Conservation (phyloP, 2,113 vertebrate species). For the Psephotus haematonotus region DNA sequence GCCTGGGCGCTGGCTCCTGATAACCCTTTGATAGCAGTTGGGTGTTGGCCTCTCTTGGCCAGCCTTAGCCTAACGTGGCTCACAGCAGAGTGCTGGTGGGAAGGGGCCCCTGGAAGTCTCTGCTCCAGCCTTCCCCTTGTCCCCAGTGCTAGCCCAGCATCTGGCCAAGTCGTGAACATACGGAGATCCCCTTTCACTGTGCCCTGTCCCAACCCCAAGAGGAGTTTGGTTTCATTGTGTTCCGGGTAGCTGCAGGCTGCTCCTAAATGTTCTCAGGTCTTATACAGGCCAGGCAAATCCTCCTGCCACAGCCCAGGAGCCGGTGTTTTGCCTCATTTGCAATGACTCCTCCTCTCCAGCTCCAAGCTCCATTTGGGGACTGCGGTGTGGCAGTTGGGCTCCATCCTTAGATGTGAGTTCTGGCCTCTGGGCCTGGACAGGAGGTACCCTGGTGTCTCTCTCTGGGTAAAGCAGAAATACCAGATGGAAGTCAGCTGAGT, state of each 20-base stretch:
- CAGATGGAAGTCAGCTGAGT: background rate
- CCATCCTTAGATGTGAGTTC: fast-evolving
- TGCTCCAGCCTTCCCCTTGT: fast-evolving
- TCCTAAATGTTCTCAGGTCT: background rate
- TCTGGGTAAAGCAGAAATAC: background rate
- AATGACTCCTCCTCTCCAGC: background rate
- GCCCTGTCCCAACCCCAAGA: background rate
- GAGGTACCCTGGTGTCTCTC: background rate
- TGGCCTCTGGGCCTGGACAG: background rate
- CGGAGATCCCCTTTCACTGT: too few species aligned
- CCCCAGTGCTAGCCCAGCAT: background rate
- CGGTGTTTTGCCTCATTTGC: background rate
- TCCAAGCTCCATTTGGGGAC: background rate
- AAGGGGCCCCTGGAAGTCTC: background rate
- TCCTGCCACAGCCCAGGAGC: background rate
- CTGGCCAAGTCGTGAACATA: background rate
- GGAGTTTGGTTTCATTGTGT: background rate
- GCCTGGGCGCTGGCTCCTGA: background rate
- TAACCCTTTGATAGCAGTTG: background rate
- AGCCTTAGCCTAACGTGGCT: background rate
- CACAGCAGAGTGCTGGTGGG: background rate
- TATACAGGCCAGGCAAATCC: background rate
- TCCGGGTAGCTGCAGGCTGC: background rate
- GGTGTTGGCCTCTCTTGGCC: background rate
- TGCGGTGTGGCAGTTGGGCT: too few species aligned